phyloP scores from a whole-genome alignment of 2,888 invertebrate genomes.

The Epistrophe eligans region DNA sequence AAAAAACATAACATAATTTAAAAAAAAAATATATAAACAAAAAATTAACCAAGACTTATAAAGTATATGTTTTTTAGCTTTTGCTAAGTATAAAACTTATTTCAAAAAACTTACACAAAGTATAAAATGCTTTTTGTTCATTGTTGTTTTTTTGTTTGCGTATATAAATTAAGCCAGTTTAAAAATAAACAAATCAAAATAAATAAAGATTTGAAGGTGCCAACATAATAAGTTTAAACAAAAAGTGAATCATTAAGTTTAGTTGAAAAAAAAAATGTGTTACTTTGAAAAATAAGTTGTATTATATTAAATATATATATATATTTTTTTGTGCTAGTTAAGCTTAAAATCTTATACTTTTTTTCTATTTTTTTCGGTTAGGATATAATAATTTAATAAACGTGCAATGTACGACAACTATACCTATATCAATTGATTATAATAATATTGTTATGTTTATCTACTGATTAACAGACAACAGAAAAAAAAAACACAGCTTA shows the following conservation, averaged over 20 bases:
- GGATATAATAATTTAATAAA: not conserved
- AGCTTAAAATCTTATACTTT: slow-evolving; percentile 5
- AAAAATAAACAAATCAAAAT: not conserved
- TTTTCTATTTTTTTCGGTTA: not conserved
- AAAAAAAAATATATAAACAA: not conserved
- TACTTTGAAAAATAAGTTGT: slow-evolving; percentile 18
- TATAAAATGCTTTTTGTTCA: slow-evolving; percentile 28
- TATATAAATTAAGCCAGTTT: slow-evolving; percentile 25
- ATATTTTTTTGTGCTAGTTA: slow-evolving; percentile 22
- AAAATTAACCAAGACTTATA: slow-evolving; percentile 22
- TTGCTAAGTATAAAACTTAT: slow-evolving; percentile 31
- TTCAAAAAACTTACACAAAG: slow-evolving; percentile 9
- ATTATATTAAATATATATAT: slow-evolving; percentile 24
- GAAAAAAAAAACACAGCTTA: not conserved
- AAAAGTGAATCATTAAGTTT: slow-evolving; percentile 56
- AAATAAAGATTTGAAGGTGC: slow-evolving; percentile 41
- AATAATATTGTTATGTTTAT: slow-evolving; percentile 5
- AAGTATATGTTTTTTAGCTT: slow-evolving; percentile 31
- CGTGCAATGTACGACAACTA: slow-evolving; percentile 21
- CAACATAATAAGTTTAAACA: slow-evolving; percentile 46
- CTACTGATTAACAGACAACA: not conserved
- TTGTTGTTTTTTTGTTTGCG: slow-evolving; percentile 32
- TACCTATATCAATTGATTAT: not conserved
- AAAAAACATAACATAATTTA: slow-evolving; percentile 13
- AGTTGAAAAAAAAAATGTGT: slow-evolving; percentile 26